A percentile compares a stretch with the other conserved stretches of the same genome.
Evolutionary conservation across 2,888 invertebrate genomes (phyloP).

Genomic region (Stegana nigrithorax): DNA sequence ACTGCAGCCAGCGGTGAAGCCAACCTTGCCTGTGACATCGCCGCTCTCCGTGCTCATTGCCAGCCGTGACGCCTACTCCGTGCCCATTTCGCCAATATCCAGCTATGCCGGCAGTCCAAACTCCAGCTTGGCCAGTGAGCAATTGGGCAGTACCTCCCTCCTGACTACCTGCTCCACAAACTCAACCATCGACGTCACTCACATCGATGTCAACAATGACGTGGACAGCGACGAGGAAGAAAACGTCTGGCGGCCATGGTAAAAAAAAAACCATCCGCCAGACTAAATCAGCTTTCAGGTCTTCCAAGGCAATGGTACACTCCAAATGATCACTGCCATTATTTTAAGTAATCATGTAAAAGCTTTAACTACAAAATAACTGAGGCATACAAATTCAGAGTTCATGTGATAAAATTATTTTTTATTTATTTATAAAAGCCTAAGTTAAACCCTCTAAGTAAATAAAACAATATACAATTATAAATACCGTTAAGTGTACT

Average conservation of each 20-base stretch:
- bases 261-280: constrained; percentile 5
- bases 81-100: constrained; percentile 66
- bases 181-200: constrained; percentile 48
- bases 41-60: constrained; percentile 63
- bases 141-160: constrained; percentile 39
- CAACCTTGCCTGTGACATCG: constrained; percentile 54
- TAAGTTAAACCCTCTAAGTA: too few relatives aligned
- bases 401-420: constrained; percentile 48
- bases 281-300: background rate
- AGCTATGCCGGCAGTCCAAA: constrained; percentile 65
- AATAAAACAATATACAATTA: background rate
- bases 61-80: constrained; percentile 58
- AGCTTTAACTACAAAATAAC: constrained; percentile 33
- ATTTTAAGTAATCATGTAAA: constrained; percentile 28
- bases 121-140: constrained; percentile 53
- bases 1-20: constrained; percentile 62
- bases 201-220: constrained; percentile 23
- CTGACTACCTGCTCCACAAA: constrained; percentile 54
- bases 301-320: background rate
- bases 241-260: constrained; percentile 68
- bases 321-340: background rate
- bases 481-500: too few relatives aligned
- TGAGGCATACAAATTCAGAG: constrained; percentile 34
- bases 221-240: constrained; percentile 29
- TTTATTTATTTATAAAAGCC: too few relatives aligned